Percentiles rank a stretch among this genome's conserved stretches.
Evolutionary conservation across 1,140 invertebrate species (phyloP).

Genomic region (Pogonus chalceus): DNA sequence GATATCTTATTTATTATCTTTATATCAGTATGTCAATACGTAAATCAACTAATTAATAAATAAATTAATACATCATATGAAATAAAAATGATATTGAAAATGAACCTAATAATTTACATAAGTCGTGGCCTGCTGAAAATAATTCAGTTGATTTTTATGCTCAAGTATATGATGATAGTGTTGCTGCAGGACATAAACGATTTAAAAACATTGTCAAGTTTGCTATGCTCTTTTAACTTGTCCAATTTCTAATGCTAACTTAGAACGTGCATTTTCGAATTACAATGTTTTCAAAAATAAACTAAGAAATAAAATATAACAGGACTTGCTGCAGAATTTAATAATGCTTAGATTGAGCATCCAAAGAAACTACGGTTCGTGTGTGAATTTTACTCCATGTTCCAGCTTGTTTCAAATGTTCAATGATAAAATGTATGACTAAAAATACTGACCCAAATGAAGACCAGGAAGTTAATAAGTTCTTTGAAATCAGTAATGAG

Average conservation of each 20-base stretch:
- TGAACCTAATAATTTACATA: slow-evolving; percentile 16
- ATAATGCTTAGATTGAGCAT: slow-evolving; percentile 16
- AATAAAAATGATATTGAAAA: slow-evolving; percentile 17
- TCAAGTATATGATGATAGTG: slow-evolving; percentile 24
- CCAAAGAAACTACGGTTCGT: slow-evolving; percentile 19
- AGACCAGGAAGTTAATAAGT: too few relatives aligned
- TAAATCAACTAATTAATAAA: too few relatives aligned
- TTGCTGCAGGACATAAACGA: slow-evolving; percentile 23
- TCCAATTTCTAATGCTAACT: slow-evolving; percentile 25
- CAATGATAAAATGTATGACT: slow-evolving; percentile 15
- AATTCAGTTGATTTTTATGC: slow-evolving; percentile 22
- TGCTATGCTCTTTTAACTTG: slow-evolving; percentile 21
- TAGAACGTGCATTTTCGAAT: slow-evolving; percentile 23
- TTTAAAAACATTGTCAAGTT: slow-evolving; percentile 26
- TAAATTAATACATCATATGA: too few relatives aligned
- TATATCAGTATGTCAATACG: too few relatives aligned
- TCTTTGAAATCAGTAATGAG: too few relatives aligned
- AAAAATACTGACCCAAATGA: too few relatives aligned
- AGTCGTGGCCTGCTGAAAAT: slow-evolving; percentile 13
- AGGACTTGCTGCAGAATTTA: slow-evolving; percentile 14
- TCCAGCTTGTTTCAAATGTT: slow-evolving; percentile 7
- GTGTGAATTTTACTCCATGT: slow-evolving; percentile 11
- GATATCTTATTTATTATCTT: too few relatives aligned
- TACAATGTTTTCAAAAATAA: slow-evolving; percentile 20
- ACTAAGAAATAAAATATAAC: too few relatives aligned